Base-by-base conservation (phyloP, 2,113 vertebrate species). In the Hyla sarda region DNA sequence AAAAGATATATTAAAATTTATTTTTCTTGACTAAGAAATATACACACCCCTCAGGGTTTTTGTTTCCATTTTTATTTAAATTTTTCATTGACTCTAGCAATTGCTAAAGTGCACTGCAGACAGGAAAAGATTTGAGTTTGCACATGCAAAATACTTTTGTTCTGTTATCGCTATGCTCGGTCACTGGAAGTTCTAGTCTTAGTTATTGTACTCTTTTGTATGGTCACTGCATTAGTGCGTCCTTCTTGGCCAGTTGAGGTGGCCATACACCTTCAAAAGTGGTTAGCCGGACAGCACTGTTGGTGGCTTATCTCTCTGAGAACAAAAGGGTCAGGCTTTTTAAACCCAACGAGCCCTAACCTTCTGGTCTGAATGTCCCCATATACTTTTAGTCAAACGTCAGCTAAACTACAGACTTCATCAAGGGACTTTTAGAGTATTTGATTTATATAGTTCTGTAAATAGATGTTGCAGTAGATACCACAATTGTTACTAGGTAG, bases 41-140 rank as follows among this genome's bases (percentile, higher is more conserved):
- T 90, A 89, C 90, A 88, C 92, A 89, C 94, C 94, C 94, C 94
- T 95, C 94, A 95, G 94, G 94, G 95, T 94, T 94, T 81, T 90
- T 91, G 14, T 32, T 69, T 34, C 14, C 19, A 19, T 10, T 71
- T 71, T 71, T 41, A 71, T 41, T 71, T 71, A 71, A 71, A 12
- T 71, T 71, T 90, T 82, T 80, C 62, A 85, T 74, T n/a, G 67
- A 86, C 47, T 71, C 25, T 62, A 76, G 56, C 65, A 75, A 47
- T 65, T 62, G 45, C 69, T 74, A 74, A 83, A 28, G 50, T 74
- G 48, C 71, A 32, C 21, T 19, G 34, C 77, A 62, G 52, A 79
- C 14, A 17, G 34, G 21, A 28, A 41, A 2, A 16, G 65, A 21
- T 60, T 16, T 71, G 14, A 69, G 21, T 47, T 52, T 34, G 54